phyloP scores from a whole-genome alignment of 2,888 invertebrate species.

The Panzeria rudis region DNA sequence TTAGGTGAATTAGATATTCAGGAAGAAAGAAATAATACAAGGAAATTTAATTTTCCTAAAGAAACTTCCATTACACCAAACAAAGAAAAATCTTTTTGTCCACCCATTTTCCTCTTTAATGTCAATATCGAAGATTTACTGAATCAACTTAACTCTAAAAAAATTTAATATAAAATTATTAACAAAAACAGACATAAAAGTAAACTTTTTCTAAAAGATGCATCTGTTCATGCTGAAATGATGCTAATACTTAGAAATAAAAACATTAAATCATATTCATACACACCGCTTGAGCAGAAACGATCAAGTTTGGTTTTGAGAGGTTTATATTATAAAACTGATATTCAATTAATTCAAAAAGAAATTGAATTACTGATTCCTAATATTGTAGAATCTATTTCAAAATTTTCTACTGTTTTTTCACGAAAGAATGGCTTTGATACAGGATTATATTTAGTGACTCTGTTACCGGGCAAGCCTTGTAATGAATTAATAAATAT shows the following conservation, averaged over 20 bases:
- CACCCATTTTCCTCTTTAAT: too few species aligned
- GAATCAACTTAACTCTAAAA: too few species aligned
- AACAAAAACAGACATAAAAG: constrained; percentile 48
- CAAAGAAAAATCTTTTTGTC: too few species aligned
- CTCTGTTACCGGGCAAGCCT: too few species aligned
- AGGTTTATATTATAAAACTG: constrained; percentile 31
- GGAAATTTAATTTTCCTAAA: too few species aligned
- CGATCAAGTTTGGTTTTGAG: constrained; percentile 20
- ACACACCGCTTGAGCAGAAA: too few species aligned
- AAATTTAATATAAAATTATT: constrained; percentile 45
- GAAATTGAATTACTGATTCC: constrained; percentile 11
- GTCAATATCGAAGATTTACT: too few species aligned
- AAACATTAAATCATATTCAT: constrained; percentile 32
- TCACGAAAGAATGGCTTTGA: constrained; percentile 6
- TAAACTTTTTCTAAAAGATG: constrained; percentile 43
- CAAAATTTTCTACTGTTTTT: constrained; percentile 33
- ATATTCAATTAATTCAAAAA: constrained; percentile 8
- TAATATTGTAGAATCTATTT: constrained; percentile 26
- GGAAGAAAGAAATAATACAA: too few species aligned
- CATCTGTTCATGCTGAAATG: constrained; percentile 38
- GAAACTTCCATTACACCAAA: too few species aligned
- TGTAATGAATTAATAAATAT: too few species aligned
- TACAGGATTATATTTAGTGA: too few species aligned
- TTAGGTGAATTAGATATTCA: too few species aligned
- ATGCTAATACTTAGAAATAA: constrained; percentile 25